Base-by-base conservation (phyloP, 2,888 invertebrate genomes). In the Himalopsyche tibetana region DNA sequence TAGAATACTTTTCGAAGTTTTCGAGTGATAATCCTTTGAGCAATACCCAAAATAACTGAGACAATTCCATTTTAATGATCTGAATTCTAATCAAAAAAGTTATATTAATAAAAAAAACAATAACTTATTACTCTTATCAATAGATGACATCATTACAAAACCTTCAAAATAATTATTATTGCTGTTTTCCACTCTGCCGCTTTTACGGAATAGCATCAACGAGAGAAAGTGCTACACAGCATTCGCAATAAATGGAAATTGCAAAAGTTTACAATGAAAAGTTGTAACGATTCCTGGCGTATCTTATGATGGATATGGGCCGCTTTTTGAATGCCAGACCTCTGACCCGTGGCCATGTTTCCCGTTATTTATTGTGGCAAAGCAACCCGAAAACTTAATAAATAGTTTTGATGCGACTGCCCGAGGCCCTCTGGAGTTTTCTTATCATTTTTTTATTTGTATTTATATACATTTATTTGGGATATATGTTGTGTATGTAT, bases 231-330 rank as follows among this genome's bases (percentile, higher is more conserved):
- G 38, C 19, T 38, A 74, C 11, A 74, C n/a, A 19, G 15, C n/a
- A 4, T 74, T 74, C 19, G 3, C 51, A 51, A 51, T 51, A 51
- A 51, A 63, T 63, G 19, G 6, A 63, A 19, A 82, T 82, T 12
- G 28, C n/a, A 82, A 82, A 82, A 82, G 82, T 82, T 45, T 36
- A 82, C 82, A 82, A 82, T 82, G 82, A 82, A 82, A 82, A 82
- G 82, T 82, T 82, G 82, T 42, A 55, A 82, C 82, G 28, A 51
- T 51, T 36, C 19, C 5, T 51, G n/a, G 63, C 63, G 63, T n/a
- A 63, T 63, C 63, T 28, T 63, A 5, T 63, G 63, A 19, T 19
- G 63, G 11, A 19, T 19, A 9, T 6, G 63, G 28, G 19, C 63
- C 63, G 63, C 19, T 63, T 63, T 63, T 63, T 63, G 63, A 63